Percentiles rank a stretch among this genome's conserved stretches.
Evolutionary conservation across 2,888 invertebrate genomes (phyloP).

Genomic region (Pemphredon lugubris): DNA sequence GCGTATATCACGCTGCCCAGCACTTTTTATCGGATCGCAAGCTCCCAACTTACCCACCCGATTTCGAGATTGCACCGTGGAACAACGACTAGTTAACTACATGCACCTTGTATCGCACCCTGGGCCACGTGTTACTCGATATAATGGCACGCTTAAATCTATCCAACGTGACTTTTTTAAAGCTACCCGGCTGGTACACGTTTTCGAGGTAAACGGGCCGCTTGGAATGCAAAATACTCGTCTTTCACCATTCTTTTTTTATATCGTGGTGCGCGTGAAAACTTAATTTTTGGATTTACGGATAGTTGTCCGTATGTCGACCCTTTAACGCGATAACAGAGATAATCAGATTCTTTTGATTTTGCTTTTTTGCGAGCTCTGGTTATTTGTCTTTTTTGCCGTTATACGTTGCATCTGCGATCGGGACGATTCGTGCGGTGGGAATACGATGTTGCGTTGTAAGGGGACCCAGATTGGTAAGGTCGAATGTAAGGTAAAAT

Average conservation of each 20-base stretch:
- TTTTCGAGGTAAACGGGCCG: constrained; percentile 22
- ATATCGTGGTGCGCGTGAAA: background rate
- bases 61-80: constrained; percentile 52
- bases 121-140: constrained; percentile 44
- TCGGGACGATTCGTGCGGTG: background rate
- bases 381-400: background rate
- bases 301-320: background rate
- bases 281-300: constrained; percentile 8
- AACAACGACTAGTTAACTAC: constrained; percentile 57
- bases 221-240: constrained; percentile 2
- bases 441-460: too few species aligned
- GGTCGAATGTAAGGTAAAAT: too few species aligned
- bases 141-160: constrained; percentile 55
- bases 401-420: too few species aligned
- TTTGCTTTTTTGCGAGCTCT: background rate
- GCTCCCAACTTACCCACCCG: constrained; percentile 48
- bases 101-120: constrained; percentile 50
- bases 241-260: constrained; percentile 12
- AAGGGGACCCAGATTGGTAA: too few species aligned
- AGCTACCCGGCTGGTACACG: constrained; percentile 33
- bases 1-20: constrained; percentile 27
- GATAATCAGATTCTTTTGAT: background rate
- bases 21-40: constrained; percentile 54
- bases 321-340: background rate
- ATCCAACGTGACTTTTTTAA: constrained; percentile 60